Evolutionary conservation across 1,140 invertebrate genomes (phyloP), one percentile per base, ranked within the genome.

Genomic region (Ostrea denselamellosa): DNA sequence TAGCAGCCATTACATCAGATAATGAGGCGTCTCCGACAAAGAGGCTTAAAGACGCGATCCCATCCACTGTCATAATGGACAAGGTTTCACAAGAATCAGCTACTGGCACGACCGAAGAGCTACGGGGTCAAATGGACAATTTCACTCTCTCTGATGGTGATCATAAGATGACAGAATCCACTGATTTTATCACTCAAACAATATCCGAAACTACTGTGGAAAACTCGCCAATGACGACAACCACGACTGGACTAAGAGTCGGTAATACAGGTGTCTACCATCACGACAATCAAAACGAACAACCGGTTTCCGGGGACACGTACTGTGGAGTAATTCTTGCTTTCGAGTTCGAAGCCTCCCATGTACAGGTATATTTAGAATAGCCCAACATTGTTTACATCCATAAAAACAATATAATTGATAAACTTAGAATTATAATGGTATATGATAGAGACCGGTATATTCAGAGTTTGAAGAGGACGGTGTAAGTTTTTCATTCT

Each of bases 211-310:
- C 56, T 62, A 62, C 14, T 19, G n/a, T 8, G 56, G n/a, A 17
- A n/a, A 62, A 19, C 14, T 62, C 56, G 17, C n/a, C 14, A 62
- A 0, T 3, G 17, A n/a, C 17, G 14, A 62, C 17, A n/a, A 62
- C 2, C 56, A 19, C 56, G 17, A 62, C 34, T 44, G 1, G 2
- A 44, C 34, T 7, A 62, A 62, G 14, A 62, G 17, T 5, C 17
- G 17, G 19, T 5, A 17, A 62, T n/a, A 62, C 17, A 19, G 56
- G 56, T 19, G 17, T 62, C 17, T n/a, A n/a, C n/a, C 17, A 62
- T 44, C 34, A 44, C 19, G 56, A 77, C 22, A 77, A 77, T 34
- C 68, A 77, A 17, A 77, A 77, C 14, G 68, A 77, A 77, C 68
- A 77, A 17, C 68, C 68, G 1, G 68, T 34, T 25, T 0, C 25